Evolutionary conservation across 2,888 invertebrate genomes (phyloP).

Genomic region (Cantharis flavilabris): DNA sequence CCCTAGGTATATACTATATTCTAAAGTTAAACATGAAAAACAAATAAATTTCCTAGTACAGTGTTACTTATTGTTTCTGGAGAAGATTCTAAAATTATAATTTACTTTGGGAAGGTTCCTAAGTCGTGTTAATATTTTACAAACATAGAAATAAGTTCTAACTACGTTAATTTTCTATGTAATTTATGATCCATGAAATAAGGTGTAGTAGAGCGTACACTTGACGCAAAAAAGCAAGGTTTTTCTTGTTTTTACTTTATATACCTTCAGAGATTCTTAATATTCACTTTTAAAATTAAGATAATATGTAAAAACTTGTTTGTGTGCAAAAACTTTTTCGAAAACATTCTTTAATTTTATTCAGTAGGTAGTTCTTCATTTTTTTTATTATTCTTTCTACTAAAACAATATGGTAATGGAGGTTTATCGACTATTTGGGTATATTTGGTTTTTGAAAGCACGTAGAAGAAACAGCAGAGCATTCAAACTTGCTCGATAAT

Average conservation of each 20-base stretch:
- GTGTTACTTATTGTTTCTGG: not conserved
- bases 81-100: not conserved
- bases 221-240: not conserved
- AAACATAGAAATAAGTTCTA: not conserved
- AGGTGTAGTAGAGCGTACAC: not conserved
- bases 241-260: not conserved
- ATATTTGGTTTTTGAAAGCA: no score
- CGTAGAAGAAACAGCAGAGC: no score
- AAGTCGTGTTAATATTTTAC: not conserved
- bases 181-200: not conserved
- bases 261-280: not conserved
- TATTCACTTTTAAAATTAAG: not conserved
- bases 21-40: not conserved
- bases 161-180: not conserved
- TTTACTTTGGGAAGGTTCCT: not conserved
- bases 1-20: not conserved
- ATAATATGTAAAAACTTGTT: not conserved
- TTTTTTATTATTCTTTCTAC: not conserved
- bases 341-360: not conserved
- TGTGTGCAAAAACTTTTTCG: not conserved
- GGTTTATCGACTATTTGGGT: no score
- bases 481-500: not conserved
- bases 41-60: not conserved
- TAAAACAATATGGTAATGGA: no score
- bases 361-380: not conserved